Base-by-base conservation (phyloP, 2,888 invertebrate genomes). In the Drosophila yooni region DNA sequence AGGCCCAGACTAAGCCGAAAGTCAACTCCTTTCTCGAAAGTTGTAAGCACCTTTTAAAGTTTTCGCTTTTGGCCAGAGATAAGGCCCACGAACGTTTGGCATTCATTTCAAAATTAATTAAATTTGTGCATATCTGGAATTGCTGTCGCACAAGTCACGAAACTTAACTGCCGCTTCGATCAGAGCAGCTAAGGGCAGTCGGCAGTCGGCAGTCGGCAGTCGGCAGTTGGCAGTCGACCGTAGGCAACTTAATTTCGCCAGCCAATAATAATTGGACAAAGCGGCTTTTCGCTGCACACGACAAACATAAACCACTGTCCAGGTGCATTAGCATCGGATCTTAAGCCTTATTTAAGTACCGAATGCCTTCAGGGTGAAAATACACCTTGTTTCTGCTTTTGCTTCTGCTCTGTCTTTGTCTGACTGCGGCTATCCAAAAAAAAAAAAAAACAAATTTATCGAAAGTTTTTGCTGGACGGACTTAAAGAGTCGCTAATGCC, bases 31-130 rank as follows among this genome's bases (percentile, higher is more conserved):
- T 27, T 27, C n/a, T 29, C n/a, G 31, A 15, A 46, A 50, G 36
- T 51, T 67, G 48, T 38, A 25, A 65, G 57, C 59, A 67, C 53
- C 73, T 80, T 82, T 84, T 82, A 76, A 83, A 84, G 81, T 84
- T 82, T 81, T n/a, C 52, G 73, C 56, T 63, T 52, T 70, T 59
- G 75, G 61, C 65, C 62, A 68, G n/a, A 38, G 81, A 84, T 85
- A 84, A 81, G 72, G 65, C 73, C 38, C 56, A 34, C 13, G 27
- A 82, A 86, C 83, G 76, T 82, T 86, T 71, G 64, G 74, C 66
- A 71, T 82, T 83, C 83, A 74, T 81, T 82, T 71, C 61, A 66
- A 83, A 84, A 86, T 84, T 84, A 84, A 84, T 84, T 86, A 86
- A 84, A 83, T 76, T 73, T 21, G 61, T 58, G 46, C 65, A 76